Base-by-base conservation (phyloP, 2,113 vertebrate genomes). In the Podarcis cretensis region DNA sequence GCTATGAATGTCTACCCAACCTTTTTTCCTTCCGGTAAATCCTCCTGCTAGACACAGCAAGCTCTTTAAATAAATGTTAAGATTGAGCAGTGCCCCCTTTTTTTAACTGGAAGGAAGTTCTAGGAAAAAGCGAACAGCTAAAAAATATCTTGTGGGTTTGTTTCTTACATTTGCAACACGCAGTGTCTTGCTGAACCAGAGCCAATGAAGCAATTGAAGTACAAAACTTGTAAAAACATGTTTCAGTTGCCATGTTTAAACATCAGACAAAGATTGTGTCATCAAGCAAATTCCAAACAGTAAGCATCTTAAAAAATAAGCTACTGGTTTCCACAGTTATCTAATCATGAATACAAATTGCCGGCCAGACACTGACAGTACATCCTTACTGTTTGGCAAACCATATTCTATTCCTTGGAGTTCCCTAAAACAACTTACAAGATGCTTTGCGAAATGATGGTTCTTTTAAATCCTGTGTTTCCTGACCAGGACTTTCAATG, bases 401-500 rank as follows among this genome's bases (percentile, higher is more conserved):
- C 83, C 86, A 20, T 86, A 86, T 89, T 92, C 87, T 54, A 59
- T 63, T 77, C 87, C 85, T 77, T 89, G n/a, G 48, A 84, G 86
- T 91, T 74, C 84, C 66, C 78, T 81, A 79, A 73, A 71, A 90
- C 87, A 91, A 94, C 98, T 98, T 98, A 99, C 98, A 96, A 90
- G 96, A 96, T 89, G 95, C 95, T 93, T 97, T 97, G 92, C 94
- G 96, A 92, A 96, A 93, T 0, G 97, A 92, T 71, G 96, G 89
- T 96, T 97, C 97, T 94, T 96, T 96, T 21, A 94, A 81, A 27
- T 98, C 96, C 89, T 95, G 92, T 71, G 96, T 94, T 86, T 97
- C 98, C 84, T 97, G 93, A 23, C 98, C 97, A 95, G 98, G 92
- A 91, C 97, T 97, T 91, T 98, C 95, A 92, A 98, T 96, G 92